phyloP scores from a whole-genome alignment of 2,797 vertebrate genomes.

The Emydoidea blandingii region DNA sequence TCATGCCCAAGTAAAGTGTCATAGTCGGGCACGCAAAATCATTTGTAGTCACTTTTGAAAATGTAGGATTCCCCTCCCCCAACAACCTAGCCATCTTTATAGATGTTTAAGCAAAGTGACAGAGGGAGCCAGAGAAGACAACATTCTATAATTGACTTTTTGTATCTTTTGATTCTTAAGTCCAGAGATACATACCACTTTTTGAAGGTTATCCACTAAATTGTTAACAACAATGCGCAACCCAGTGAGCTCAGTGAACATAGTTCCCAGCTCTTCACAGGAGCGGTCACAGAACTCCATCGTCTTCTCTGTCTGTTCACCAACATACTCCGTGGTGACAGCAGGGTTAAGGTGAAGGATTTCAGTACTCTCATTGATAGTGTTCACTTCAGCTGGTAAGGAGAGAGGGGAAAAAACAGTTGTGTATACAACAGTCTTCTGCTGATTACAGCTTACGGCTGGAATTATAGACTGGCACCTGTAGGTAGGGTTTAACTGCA shows the following conservation, averaged over 20 bases:
- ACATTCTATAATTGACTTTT: background rate
- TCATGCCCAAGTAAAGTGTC: background rate
- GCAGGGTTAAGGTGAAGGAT: conserved; percentile 89
- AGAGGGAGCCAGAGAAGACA: background rate
- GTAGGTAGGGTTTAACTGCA: conserved; percentile 25
- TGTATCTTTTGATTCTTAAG: background rate
- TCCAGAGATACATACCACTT: conserved; percentile 88
- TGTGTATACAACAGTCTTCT: background rate
- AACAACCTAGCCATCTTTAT: background rate
- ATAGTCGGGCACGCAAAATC: background rate
- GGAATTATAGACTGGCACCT: conserved; percentile 38
- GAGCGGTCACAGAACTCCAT: conserved; percentile 93
- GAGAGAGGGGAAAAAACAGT: conserved; percentile 12
- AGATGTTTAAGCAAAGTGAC: background rate
- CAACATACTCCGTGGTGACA: conserved; percentile 86
- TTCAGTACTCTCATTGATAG: conserved; percentile 89
- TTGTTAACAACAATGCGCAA: conserved; percentile 91
- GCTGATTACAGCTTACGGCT: conserved; percentile 39
- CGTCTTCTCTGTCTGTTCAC: conserved; percentile 83
- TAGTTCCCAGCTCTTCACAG: conserved; percentile 92
- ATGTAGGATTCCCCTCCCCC: background rate
- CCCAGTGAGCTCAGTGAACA: conserved; percentile 94
- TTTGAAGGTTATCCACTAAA: conserved; percentile 92
- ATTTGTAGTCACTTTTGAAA: background rate
- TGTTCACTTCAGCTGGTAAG: conserved; percentile 87